Evolutionary conservation across 2,113 vertebrate genomes (phyloP).

Genomic region (Strix aluco): DNA sequence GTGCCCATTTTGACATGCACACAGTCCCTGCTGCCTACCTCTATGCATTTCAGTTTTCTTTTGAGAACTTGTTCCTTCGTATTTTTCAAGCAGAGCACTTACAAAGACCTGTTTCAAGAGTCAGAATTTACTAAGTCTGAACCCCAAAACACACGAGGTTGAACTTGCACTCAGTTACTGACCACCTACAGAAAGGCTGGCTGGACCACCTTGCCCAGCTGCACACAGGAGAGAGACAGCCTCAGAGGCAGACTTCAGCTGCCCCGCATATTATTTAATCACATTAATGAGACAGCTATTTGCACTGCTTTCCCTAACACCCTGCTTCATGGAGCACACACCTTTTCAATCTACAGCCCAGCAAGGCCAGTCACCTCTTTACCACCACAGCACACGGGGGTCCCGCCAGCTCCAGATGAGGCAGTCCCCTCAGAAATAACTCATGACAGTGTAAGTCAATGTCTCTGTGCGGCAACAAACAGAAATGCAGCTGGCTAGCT

Average conservation of each 20-base stretch:
- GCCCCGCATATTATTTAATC: not conserved
- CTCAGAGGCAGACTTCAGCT: not conserved
- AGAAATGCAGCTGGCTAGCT: not conserved
- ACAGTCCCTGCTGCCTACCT: not conserved
- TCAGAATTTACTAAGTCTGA: not conserved
- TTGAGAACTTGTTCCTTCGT: not conserved
- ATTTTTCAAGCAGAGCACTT: not conserved
- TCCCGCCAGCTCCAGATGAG: not conserved
- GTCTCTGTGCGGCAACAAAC: not conserved
- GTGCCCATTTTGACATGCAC: accelerated
- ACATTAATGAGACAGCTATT: not conserved
- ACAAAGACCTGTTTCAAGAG: not conserved
- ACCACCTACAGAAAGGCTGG: not conserved
- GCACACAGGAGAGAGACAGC: not conserved
- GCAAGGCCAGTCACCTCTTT: not conserved
- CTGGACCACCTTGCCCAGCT: not conserved
- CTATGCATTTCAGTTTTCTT: not conserved
- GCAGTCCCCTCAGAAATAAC: not conserved
- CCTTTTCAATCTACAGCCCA: not conserved
- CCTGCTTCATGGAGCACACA: not conserved
- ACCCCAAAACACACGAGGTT: accelerated
- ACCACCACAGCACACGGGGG: not conserved
- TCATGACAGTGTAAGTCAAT: not conserved
- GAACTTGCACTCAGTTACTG: not conserved
- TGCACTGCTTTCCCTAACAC: not conserved